Conservation (phyloP, 2,113 vertebrate genomes). For the Paraplagusia blochii region DNA sequence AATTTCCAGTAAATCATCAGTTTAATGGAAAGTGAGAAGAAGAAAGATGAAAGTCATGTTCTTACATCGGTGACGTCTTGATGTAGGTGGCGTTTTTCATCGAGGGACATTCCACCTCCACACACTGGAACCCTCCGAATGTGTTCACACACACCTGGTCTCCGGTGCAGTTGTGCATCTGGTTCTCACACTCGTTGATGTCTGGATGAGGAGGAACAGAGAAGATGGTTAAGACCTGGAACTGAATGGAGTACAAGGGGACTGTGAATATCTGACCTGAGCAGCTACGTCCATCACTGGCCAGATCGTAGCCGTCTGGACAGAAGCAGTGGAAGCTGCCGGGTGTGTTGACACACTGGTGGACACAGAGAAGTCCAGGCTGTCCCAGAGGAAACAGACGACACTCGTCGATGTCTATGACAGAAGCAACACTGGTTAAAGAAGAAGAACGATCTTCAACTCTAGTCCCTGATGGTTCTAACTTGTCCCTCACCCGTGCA, state of each 20-base stretch:
- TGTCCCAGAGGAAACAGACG: slow-evolving; percentile 73
- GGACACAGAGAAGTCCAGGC: slow-evolving; percentile 75
- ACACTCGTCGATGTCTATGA: slow-evolving; percentile 83
- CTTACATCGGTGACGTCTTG: slow-evolving; percentile 84
- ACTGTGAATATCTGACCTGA: slow-evolving; percentile 67
- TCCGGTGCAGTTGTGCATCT: slow-evolving; percentile 77
- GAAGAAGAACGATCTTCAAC: no score
- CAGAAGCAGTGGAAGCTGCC: slow-evolving; percentile 84
- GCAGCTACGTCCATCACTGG: slow-evolving; percentile 70
- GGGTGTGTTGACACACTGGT: slow-evolving; percentile 80
- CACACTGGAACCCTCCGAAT: slow-evolving; percentile 77
- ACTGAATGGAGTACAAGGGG: not conserved
- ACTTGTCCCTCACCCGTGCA: slow-evolving; percentile 76
- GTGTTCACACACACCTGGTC: slow-evolving; percentile 79
- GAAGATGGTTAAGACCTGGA: not conserved
- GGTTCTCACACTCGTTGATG: slow-evolving; percentile 75
- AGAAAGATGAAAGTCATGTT: not conserved
- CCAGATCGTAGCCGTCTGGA: slow-evolving; percentile 76
- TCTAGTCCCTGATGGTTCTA: not conserved
- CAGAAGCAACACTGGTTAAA: not conserved
- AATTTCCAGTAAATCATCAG: not conserved
- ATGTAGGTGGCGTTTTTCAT: slow-evolving; percentile 79
- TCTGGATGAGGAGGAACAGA: slow-evolving; percentile 61
- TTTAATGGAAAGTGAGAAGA: not conserved
- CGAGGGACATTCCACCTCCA: slow-evolving; percentile 75